Base-by-base conservation (phyloP, 1,140 invertebrate species). In the Drosophila kohkoa region DNA sequence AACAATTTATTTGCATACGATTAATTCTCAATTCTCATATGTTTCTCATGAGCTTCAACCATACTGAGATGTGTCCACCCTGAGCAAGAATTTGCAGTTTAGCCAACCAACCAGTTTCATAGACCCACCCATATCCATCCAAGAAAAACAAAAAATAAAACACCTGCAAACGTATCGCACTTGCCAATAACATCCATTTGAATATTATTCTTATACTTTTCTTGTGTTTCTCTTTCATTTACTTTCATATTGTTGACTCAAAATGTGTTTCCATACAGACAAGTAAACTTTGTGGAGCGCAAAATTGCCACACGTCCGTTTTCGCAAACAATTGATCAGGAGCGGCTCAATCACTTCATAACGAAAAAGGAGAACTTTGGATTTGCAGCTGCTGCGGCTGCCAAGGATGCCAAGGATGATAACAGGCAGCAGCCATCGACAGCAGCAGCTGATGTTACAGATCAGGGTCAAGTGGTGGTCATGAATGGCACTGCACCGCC, bases 321-420 rank as follows among this genome's bases (percentile, higher is more conserved):
- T 94, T 96, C 96, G 81, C 95, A 96, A 96, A 95, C 93, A 94
- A 89, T 92, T 92, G 94, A 94, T 94, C 94, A 96, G 93, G 96
- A 96, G 82, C 94, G 94, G 89, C 95, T 80, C 48, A 90, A 92
- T 77, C 91, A 91, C 30, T 90, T 90, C 15, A 83, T 88, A 6
- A 92, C 91, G 66, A 92, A 91, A 80, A 92, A 85, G 73, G 91
- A 92, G 71, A 92, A 92, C 70, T 92, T 91, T 59, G 92, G 92
- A 38, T 92, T 92, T 49, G 79, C 85, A 6, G 79, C 88, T 60
- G 79, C 66, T n/a, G 67, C 52, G 11, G 62, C 77, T n/a, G 79
- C 49, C 41, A 43, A 43, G 38, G 38, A 41, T 20, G 68, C 63
- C 63, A 91, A 88, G 63, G 88, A 88, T 48, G 79, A 74, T 69